Evolutionary conservation across 1,140 invertebrate genomes (phyloP), one percentile per base, ranked within the genome.

Genomic region (Anthonomus grandis): DNA sequence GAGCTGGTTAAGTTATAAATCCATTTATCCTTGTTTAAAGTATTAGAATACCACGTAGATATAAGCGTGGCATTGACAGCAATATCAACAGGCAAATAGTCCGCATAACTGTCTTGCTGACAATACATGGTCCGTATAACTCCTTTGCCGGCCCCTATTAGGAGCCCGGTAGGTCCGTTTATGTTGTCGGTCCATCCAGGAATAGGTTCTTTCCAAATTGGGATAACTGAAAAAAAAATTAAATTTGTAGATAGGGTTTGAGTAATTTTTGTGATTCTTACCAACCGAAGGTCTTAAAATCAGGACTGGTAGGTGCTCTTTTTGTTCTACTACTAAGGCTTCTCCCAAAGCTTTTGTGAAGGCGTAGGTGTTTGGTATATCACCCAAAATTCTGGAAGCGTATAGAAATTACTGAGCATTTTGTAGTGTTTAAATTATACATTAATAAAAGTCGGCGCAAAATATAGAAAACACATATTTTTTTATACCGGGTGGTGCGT

Each of bases 121-220:
- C 89, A 91, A 62, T 86, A 86, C 87, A 94, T 92, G 0, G 87
- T 86, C 37, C 91, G 76, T 44, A 94, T 82, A 0, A 94, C 83
- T 5, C 91, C 91, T 77, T 93, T 93, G 23, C 91, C 90, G 36
- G 85, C 85, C 2, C 84, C 86, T 22, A 87, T 87, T 3, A 89
- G 69, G 0, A 89, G 71, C 10, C 86, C 91, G 22, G 86, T 90
- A 0, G 92, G 90, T 18, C 92, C 92, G 69, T 95, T 95, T 52
- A 93, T 86, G 69, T 95, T 96, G 67, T 96, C 93, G 2, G 91
- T 94, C 95, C 95, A 98, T 21, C 93, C 92, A 0, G 86, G 86
- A 4, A 90, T 58, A 0, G 89, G 89, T 59, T 90, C 86, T 61
- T 83, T 83, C 86, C 86, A 90, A 18, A 88, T 78, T n/a, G 88